Evolutionary conservation across 2,888 invertebrate genomes (phyloP), one percentile per base, ranked within the genome.

Genomic region (Epirrita christyi): DNA sequence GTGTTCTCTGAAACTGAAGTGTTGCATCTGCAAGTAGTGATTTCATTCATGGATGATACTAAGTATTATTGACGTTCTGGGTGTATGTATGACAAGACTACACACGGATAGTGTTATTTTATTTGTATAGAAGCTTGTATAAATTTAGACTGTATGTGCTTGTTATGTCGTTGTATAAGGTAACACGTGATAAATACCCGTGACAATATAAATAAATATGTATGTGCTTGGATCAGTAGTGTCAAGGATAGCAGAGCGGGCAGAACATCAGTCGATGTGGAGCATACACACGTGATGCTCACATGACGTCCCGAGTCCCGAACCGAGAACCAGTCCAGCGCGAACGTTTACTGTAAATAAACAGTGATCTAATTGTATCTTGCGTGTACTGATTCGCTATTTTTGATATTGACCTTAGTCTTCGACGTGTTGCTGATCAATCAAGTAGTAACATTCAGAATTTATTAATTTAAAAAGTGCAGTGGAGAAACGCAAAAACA

Each of bases 301-400:
- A 75, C 74, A 78, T 75, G 74, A 78, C 80, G 74, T 70, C 78
- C 75, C 69, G 67, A 65, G 76, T 40, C 47, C 44, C 37, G 29
- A 44, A 34, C 27, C 29, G 44, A n/a, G n/a, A n/a, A 43, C 34
- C 42, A 59, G 71, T 65, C 59, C 55, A 66, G 59, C 63, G 69
- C 67, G 71, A 72, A 74, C 75, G 80, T 73, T 79, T 76, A 83
- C 86, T 85, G 84, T 86, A 89, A 91, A 90, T 91, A 90, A 87
- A 86, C 86, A 89, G 86, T 92, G 91, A 91, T 81, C 91, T 91
- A 91, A 91, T 90, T 88, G 85, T 88, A 84, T 76, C 67, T 36
- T 40, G 40, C 51, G 47, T 59, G 40, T 74, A 73, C 75, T 75
- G 76, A 77, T 75, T 78, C 57, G 82, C 85, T 89, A 90, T 89